phyloP scores from a whole-genome alignment of 2,888 invertebrate genomes.

The Clusia tigrina region DNA sequence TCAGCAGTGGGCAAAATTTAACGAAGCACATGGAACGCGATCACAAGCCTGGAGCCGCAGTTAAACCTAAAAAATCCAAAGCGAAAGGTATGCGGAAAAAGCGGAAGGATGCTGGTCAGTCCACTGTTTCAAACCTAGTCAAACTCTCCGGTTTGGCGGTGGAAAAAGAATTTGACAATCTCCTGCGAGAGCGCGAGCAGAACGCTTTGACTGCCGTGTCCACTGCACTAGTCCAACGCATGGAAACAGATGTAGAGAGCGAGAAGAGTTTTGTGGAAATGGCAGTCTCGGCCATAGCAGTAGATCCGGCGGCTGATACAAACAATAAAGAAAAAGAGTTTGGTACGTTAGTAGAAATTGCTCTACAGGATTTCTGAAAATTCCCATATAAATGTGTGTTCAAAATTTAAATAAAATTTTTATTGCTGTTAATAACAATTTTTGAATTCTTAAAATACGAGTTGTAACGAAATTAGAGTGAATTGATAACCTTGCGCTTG shows the following conservation, averaged over 20 bases:
- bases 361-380: not conserved
- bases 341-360: not conserved
- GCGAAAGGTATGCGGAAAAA: conserved; percentile 38
- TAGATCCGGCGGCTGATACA: not conserved
- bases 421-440: not conserved
- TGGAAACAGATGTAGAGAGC: not conserved
- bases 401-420: not conserved
- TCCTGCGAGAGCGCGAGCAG: conserved; percentile 42
- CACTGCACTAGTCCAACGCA: conserved; percentile 14
- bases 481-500: conserved; percentile 73
- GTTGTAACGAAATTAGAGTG: conserved; percentile 71
- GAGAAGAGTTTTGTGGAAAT: not conserved
- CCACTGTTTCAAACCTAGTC: conserved; percentile 47
- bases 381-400: not conserved
- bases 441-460: not conserved
- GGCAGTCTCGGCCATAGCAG: not conserved
- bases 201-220: conserved; percentile 39
- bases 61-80: conserved; percentile 11
- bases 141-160: conserved; percentile 50
- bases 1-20: conserved; percentile 54
- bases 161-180: conserved; percentile 46
- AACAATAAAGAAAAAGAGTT: not conserved
- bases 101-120: conserved; percentile 55
- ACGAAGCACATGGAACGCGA: conserved; percentile 46
- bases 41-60: conserved; percentile 32